Evolutionary conservation across 2,888 invertebrate species (phyloP).

Genomic region (Heliconius erato): DNA sequence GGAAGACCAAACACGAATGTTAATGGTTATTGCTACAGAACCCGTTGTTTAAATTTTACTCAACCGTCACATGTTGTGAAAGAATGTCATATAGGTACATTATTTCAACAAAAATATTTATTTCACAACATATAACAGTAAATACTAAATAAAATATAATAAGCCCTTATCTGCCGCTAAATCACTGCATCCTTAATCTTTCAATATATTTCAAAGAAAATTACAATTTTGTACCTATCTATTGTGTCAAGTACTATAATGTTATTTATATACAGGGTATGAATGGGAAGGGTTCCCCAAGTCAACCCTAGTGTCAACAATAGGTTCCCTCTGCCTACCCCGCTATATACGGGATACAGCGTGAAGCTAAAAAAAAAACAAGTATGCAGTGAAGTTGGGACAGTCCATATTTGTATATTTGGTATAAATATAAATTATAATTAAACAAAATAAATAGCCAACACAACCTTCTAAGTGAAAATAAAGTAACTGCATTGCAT

Average conservation of each 20-base stretch:
- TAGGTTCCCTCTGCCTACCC: neutral
- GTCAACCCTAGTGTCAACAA: neutral
- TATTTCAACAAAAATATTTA: slow-evolving; percentile 20
- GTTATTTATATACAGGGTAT: neutral
- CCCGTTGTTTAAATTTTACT: slow-evolving; percentile 64
- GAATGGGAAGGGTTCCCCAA: neutral
- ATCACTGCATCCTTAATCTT: slow-evolving; percentile 43
- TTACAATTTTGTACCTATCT: slow-evolving; percentile 49
- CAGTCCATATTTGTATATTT: slow-evolving; percentile 59
- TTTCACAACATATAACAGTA: slow-evolving; percentile 45
- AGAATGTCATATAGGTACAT: neutral
- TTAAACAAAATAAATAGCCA: slow-evolving; percentile 84
- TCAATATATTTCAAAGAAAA: slow-evolving; percentile 36
- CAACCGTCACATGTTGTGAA: slow-evolving; percentile 63
- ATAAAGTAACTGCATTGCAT: slow-evolving; percentile 62
- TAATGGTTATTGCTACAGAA: slow-evolving; percentile 72
- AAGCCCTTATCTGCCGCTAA: slow-evolving; percentile 45
- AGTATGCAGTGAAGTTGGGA: slow-evolving; percentile 50
- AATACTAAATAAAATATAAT: slow-evolving; percentile 32
- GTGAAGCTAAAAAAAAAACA: neutral
- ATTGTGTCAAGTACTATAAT: neutral
- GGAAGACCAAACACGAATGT: slow-evolving; percentile 78
- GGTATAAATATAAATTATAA: slow-evolving; percentile 79
- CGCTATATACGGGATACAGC: neutral
- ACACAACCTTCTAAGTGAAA: slow-evolving; percentile 79